Conservation (phyloP, 2,797 vertebrate species). For the Falco columbarius region DNA sequence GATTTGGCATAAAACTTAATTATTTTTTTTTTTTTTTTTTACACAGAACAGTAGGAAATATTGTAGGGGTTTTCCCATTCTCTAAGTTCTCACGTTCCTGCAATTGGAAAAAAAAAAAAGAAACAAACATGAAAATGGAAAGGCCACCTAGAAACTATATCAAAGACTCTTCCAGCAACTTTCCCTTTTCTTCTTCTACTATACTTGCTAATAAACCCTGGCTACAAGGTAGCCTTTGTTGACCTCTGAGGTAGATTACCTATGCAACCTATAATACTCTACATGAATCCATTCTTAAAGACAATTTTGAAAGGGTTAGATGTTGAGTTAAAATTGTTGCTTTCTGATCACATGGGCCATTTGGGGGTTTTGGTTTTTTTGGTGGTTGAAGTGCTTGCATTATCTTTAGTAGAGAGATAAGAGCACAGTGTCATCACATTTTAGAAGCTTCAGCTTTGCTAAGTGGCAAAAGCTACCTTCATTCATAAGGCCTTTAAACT, state of each 20-base stretch:
- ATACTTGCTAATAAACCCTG: constrained; percentile 71
- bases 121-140: constrained; percentile 11
- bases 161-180: constrained; percentile 71
- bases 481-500: neutral
- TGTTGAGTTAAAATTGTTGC: constrained; percentile 4
- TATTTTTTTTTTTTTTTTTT: neutral
- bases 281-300: constrained; percentile 60
- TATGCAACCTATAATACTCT: constrained; percentile 79
- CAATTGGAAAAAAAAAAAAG: neutral
- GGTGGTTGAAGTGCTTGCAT: constrained; percentile 21
- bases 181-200: constrained; percentile 68
- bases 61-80: constrained; percentile 12
- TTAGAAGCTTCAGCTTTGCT: constrained; percentile 58
- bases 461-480: constrained; percentile 21
- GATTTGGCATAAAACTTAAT: neutral
- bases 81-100: neutral
- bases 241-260: constrained; percentile 81
- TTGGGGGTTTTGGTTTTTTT: neutral
- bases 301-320: constrained; percentile 53
- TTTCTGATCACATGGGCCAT: neutral
- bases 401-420: neutral
- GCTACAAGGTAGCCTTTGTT: constrained; percentile 78
- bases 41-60: neutral
- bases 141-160: constrained; percentile 46
- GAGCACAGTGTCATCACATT: constrained; percentile 32